Conservation (phyloP, 2,113 vertebrate species). For the Silurus asotus region DNA sequence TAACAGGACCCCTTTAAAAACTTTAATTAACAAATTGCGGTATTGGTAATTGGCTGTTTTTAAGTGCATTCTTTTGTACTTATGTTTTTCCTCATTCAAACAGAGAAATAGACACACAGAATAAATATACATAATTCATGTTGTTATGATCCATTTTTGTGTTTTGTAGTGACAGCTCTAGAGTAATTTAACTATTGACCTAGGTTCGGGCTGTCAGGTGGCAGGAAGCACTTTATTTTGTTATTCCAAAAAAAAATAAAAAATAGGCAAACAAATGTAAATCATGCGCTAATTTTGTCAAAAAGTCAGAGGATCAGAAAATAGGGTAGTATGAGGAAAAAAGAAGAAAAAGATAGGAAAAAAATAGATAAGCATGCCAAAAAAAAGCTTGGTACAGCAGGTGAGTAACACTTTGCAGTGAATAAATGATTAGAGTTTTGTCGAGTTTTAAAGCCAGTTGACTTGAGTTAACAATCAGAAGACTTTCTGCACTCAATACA, state of each 20-base stretch:
- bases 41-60: constrained; percentile 1
- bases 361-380: neutral
- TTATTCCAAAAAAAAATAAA: neutral
- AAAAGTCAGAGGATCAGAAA: neutral
- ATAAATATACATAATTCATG: constrained; percentile 14
- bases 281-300: neutral
- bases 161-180: neutral
- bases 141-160: neutral
- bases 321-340: neutral
- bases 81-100: neutral
- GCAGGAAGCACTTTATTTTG: neutral
- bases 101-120: neutral
- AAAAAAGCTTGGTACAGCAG: neutral
- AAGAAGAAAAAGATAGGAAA: neutral
- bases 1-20: constrained; percentile 7
- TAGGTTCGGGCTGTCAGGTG: neutral
- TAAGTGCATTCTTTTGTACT: neutral
- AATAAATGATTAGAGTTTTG: neutral
- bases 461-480: neutral
- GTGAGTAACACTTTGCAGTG: neutral
- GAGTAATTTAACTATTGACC: neutral
- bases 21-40: constrained; percentile 4
- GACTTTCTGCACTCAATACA: neutral
- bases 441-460: neutral
- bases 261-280: neutral